Base-by-base conservation (phyloP, 2,797 vertebrate species). In the Falco rusticolus region DNA sequence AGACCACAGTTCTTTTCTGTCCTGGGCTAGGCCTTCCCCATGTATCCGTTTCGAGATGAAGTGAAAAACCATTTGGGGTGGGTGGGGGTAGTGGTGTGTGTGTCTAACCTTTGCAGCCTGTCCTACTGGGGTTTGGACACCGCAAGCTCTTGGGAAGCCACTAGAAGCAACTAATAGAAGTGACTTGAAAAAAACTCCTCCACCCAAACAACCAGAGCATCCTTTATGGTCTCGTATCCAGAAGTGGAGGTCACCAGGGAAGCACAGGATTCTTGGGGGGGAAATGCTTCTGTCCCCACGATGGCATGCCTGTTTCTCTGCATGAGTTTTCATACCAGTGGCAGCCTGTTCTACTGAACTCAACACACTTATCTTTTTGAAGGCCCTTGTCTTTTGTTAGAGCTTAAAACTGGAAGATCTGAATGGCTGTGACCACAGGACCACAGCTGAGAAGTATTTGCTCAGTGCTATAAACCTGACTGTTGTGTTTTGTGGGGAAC, bases 31-130 rank as follows among this genome's bases (percentile, higher is more conserved):
- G 33, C 18, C n/a, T 81, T 78, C 24, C 19, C 21, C 18, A 7
- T 1, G 0, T 39, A 51, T 34, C 10, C 34, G 29, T 85, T 79
- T 79, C 48, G 43, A 69, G 20, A 60, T 25, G 16, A 63, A 71
- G 39, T 13, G 21, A 71, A 89, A 54, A 53, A 59, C 10, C 5
- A 0, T 69, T 37, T 24, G 7, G 4, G 33, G 5, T 3, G 2
- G n/a, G 4, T 3, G 31, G 15, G 22, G 1, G 5, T 41, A 15
- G 41, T 41, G 41, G 41, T 41, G 22, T 13, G 4, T 4, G 6
- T 13, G 25, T n/a, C n/a, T 71, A 68, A 37, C 21, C 13, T 50
- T 71, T 63, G 18, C 50, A 85, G 14, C 21, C 33, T 25, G 37
- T 59, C 26, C 8, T 11, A 6, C 51, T 78, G 60, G 57, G 28